Percentiles rank a stretch among this genome's conserved stretches.
Conservation (phyloP, 2,888 invertebrate species). For the Thymelicus lineola region DNA sequence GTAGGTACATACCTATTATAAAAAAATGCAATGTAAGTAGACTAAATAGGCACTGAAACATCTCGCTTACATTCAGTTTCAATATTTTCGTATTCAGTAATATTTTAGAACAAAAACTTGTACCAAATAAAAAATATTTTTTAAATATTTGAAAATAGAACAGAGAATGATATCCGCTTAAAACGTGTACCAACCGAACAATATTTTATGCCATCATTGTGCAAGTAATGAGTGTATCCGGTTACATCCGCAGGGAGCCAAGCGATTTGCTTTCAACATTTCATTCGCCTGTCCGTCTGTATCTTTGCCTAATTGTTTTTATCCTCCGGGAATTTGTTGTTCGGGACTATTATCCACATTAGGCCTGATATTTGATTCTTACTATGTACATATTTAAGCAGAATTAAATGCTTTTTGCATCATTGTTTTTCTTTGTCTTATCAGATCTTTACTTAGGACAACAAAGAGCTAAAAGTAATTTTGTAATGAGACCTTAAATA, state of each 20-base stretch:
- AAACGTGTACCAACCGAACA: constrained; percentile 21
- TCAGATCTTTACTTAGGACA: constrained; percentile 9
- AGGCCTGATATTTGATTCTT: constrained; percentile 33
- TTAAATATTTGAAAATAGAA: too few relatives aligned
- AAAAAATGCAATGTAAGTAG: too few relatives aligned
- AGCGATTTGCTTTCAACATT: constrained; percentile 58
- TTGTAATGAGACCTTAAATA: not conserved
- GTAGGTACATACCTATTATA: too few relatives aligned
- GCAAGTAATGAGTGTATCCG: constrained; percentile 68
- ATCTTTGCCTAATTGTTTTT: constrained; percentile 58
- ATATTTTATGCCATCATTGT: constrained; percentile 50
- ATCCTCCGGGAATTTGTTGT: constrained; percentile 41
- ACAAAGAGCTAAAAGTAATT: not conserved
- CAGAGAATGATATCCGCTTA: constrained; percentile 7
- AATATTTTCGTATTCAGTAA: too few relatives aligned
- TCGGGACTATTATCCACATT: constrained; percentile 38
- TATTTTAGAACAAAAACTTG: too few relatives aligned
- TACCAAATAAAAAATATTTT: too few relatives aligned
- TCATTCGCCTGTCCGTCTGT: constrained; percentile 52
- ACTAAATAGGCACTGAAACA: too few relatives aligned
- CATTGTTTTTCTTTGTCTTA: too few relatives aligned
- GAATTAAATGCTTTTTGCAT: constrained; percentile 16
- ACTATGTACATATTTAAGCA: constrained; percentile 19
- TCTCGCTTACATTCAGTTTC: too few relatives aligned
- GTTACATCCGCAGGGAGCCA: constrained; percentile 62